A percentile compares a stretch with the other conserved stretches of the same genome.
These are phyloP conservation scores for Andrena praecox DNA, from an alignment of 2,888 invertebrate species.

Conservation along the genomic window DNA sequence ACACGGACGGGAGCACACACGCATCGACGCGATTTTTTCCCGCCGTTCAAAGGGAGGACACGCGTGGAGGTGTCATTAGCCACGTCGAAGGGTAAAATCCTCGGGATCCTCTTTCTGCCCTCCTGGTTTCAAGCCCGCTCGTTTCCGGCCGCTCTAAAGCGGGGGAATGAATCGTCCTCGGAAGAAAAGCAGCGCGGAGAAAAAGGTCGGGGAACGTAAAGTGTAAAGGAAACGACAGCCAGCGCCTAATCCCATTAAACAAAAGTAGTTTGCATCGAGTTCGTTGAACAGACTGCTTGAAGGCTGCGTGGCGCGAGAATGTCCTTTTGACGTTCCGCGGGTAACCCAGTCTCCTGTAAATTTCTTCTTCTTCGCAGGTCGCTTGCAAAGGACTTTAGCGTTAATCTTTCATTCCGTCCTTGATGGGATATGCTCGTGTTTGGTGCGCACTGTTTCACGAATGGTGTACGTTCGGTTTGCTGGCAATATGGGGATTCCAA, in stretches of 20 bases:
- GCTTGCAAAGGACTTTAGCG: background rate
- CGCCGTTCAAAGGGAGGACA: constrained; percentile 14
- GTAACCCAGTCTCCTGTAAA: background rate
- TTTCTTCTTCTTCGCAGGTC: background rate
- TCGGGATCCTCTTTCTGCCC: constrained; percentile 30
- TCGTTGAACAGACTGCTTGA: background rate
- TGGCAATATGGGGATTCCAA: no score
- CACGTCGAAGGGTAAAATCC: constrained; percentile 36
- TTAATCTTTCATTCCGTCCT: background rate
- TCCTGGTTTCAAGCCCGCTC: constrained; percentile 8
- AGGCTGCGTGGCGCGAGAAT: background rate
- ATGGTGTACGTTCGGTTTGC: background rate
- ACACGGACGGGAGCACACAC: background rate
- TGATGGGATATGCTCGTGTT: background rate
- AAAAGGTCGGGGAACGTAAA: background rate
- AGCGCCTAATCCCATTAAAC: constrained; percentile 30
- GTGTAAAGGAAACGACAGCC: constrained; percentile 8
- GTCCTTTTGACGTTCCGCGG: background rate
- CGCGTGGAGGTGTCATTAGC: constrained; percentile 48
- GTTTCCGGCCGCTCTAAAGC: constrained; percentile 1
- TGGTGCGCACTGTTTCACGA: background rate
- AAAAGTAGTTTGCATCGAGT: constrained; percentile 35
- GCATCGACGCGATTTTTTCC: background rate
- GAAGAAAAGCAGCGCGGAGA: background rate
- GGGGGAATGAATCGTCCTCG: background rate